phyloP scores from a whole-genome alignment of 2,113 vertebrate species.

The Hypomesus transpacificus region DNA sequence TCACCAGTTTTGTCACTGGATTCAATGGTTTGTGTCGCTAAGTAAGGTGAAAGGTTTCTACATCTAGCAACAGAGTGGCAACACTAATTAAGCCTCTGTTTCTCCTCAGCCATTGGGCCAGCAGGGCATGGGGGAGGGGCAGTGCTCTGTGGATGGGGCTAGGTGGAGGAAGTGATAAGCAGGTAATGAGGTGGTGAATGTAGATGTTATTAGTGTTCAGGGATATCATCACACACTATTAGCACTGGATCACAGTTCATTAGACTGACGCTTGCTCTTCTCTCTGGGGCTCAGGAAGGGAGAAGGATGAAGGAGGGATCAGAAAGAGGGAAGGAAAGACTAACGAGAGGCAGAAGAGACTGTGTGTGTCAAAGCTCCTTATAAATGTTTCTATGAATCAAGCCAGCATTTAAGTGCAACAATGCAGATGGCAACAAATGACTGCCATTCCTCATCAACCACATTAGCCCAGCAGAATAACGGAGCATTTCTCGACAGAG shows the following conservation, averaged over 20 bases:
- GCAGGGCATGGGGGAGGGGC: conserved; percentile 21
- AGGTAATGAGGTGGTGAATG: conserved; percentile 61
- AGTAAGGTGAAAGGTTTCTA: too few relatives aligned
- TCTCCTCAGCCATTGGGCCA: conserved; percentile 13
- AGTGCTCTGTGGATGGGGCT: conserved; percentile 25
- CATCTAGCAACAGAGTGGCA: too few relatives aligned
- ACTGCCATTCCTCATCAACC: not conserved
- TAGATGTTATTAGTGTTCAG: conserved; percentile 58
- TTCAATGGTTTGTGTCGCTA: too few relatives aligned
- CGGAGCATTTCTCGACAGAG: not conserved
- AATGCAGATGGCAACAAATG: not conserved
- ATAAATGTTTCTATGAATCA: not conserved
- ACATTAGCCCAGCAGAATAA: not conserved
- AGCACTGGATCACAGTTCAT: conserved; percentile 64
- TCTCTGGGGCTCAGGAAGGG: conserved; percentile 21
- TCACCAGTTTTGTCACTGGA: too few relatives aligned
- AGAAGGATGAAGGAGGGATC: conserved; percentile 20
- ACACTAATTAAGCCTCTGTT: conserved; percentile 38
- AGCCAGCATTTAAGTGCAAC: not conserved
- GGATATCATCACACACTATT: conserved; percentile 69
- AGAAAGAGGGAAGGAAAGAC: not conserved
- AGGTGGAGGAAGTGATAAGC: conserved; percentile 43
- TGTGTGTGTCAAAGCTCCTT: not conserved
- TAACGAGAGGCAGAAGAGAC: not conserved
- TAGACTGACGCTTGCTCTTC: conserved; percentile 52